Conservation (phyloP, 1,140 invertebrate species). For the Tetramorium simillimum region DNA sequence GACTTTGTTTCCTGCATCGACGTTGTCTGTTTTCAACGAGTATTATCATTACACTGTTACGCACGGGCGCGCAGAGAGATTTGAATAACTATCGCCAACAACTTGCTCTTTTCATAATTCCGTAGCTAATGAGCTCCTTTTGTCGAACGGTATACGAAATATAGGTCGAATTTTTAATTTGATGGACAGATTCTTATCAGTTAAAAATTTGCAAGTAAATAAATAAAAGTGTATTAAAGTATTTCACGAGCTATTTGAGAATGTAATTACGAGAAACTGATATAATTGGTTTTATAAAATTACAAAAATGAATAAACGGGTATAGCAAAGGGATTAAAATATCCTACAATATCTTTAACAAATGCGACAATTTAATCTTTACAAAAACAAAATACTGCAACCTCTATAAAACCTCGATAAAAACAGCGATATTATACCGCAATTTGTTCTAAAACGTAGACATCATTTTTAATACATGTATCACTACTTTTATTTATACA, state of each 20-base stretch:
- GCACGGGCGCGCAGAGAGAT: conserved; percentile 18
- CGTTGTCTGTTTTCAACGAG: conserved; percentile 8
- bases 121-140: conserved; percentile 40
- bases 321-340: background rate
- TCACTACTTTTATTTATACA: background rate
- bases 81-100: conserved; percentile 49
- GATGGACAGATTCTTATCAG: background rate
- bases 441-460: background rate
- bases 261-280: background rate
- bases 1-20: conserved; percentile 42
- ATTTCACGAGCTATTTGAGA: conserved; percentile 28
- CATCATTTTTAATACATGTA: background rate
- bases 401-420: background rate
- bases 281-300: conserved; percentile 2
- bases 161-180: conserved; percentile 10
- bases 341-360: background rate
- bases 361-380: conserved; percentile 4
- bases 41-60: conserved; percentile 42
- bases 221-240: background rate
- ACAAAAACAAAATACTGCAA: background rate
- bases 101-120: conserved; percentile 50
- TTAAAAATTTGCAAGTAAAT: conserved; percentile 17
- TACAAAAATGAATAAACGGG: background rate
- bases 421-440: background rate
- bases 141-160: conserved; percentile 20